Base-by-base conservation (phyloP, 1,140 invertebrate genomes). In the Bicyclus anynana region DNA sequence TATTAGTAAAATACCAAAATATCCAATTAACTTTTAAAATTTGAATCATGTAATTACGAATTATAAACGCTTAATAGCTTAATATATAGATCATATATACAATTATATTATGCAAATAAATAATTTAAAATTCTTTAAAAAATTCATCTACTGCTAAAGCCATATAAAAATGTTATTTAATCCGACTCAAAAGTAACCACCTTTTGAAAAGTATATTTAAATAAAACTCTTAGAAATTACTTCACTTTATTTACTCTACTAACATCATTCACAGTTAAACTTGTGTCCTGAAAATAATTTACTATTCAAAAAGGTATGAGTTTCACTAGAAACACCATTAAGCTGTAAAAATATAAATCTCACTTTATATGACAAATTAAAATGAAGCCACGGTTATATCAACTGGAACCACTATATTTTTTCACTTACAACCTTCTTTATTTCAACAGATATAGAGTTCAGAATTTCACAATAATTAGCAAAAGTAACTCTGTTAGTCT, bases 341-440 rank as follows among this genome's bases (percentile, higher is more conserved):
- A 27, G 40, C 21, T 27, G 26, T 53, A 44, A 27, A 53, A 53
- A 53, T 23, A 53, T 53, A 53, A 53, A 53, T 53, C 51, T 53
- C 51, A 44, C 51, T 53, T 53, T 53, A 53, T 53, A 44, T 53
- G 51, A 53, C 51, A 53, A 53, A 53, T 53, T 53, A 53, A 53
- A 53, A 53, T 44, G 40, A 35, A 52, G 37, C 51, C 38, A 44
- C 38, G 26, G 13, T 44, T 53, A 29, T 21, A 44, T 17, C 23
- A 44, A 29, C 17, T 44, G 5, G 6, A 44, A 44, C 50, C 23
- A 44, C 17, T 20, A 13, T n/a, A 4, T 9, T 61, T 44, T 40
- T 44, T 5, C 50, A 50, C 14, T 10, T 13, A 13, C n/a, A 5
- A 1, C 13, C 23, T 14, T 16, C 7, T 35, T 53, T 62, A 40